These are phyloP conservation scores for Pagrus major DNA, from an alignment of 2,113 vertebrate genomes.

Conservation along the genomic window DNA sequence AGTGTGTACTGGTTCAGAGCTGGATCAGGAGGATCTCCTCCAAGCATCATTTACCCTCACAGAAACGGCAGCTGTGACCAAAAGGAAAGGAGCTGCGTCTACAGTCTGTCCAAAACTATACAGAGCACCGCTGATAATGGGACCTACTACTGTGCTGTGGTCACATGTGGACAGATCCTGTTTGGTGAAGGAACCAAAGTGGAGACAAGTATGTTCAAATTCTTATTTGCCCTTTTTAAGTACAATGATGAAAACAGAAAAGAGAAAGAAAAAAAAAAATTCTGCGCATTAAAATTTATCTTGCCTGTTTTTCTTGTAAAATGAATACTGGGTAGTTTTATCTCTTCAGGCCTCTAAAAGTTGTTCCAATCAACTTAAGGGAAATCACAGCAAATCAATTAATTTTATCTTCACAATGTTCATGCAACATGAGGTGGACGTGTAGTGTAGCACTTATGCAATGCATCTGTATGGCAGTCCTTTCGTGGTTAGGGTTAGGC, in stretches of 20 bases:
- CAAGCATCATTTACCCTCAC: background rate
- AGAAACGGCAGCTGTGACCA: slow-evolving; percentile 1
- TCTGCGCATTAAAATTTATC: too few relatives aligned
- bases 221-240: background rate
- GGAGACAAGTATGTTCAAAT: background rate
- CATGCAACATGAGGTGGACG: background rate
- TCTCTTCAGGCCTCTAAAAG: background rate
- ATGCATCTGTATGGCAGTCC: background rate
- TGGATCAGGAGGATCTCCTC: slow-evolving; percentile 8
- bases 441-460: background rate
- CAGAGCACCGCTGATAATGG: slow-evolving; percentile 47
- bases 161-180: slow-evolving; percentile 52
- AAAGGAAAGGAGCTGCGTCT: slow-evolving; percentile 18
- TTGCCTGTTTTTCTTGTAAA: background rate
- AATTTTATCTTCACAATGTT: too few relatives aligned
- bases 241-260: background rate
- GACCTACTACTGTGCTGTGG: slow-evolving; percentile 48
- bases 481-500: background rate
- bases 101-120: slow-evolving; percentile 15
- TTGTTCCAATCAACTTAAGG: background rate
- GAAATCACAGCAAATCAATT: too few relatives aligned
- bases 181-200: slow-evolving; percentile 64
- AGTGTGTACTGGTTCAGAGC: slow-evolving; percentile 51
- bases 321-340: background rate
- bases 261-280: background rate